A percentile compares a stretch with the other conserved stretches of the same genome.
These are phyloP conservation scores for Drosophila insularis DNA, from an alignment of 1,140 invertebrate species.

Conservation along the genomic window DNA sequence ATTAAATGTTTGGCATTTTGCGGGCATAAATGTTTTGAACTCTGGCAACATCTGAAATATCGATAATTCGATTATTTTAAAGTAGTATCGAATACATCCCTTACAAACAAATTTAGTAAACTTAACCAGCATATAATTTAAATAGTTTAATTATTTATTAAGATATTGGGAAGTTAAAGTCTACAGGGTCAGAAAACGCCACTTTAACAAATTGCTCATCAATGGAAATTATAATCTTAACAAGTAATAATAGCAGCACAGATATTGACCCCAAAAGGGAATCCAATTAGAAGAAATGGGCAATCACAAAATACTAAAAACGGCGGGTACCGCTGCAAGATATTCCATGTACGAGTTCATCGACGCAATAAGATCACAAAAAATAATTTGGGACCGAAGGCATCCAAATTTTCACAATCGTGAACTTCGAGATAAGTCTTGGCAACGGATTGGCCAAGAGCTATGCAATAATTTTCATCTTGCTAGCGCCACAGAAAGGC, in stretches of 20 bases:
- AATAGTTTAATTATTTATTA: too few species aligned
- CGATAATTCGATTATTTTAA: not conserved
- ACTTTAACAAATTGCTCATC: too few species aligned
- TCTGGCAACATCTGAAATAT: slow-evolving; percentile 15
- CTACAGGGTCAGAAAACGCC: too few species aligned
- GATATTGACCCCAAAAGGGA: too few species aligned
- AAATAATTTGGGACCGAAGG: slow-evolving; percentile 61
- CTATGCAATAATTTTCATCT: slow-evolving; percentile 54
- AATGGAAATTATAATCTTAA: too few species aligned
- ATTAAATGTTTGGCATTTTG: slow-evolving; percentile 16
- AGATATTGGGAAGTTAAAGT: too few species aligned
- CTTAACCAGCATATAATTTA: too few species aligned
- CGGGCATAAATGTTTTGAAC: not conserved
- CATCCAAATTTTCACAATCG: slow-evolving; percentile 66
- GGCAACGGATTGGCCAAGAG: slow-evolving; percentile 64
- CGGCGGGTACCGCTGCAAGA: slow-evolving; percentile 51
- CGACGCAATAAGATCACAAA: slow-evolving; percentile 58
- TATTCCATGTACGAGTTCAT: slow-evolving; percentile 76
- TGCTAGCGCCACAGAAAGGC: slow-evolving; percentile 48
- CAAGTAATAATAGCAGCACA: too few species aligned
- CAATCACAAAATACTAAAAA: slow-evolving; percentile 64
- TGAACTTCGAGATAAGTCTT: slow-evolving; percentile 60
- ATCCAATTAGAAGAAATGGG: slow-evolving; percentile 42
- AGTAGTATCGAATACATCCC: too few species aligned
- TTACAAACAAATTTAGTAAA: too few species aligned